A percentile compares a stretch with the other conserved stretches of the same genome.
Evolutionary conservation across 2,797 vertebrate genomes (phyloP).

Genomic region (Erpetoichthys calabaricus): DNA sequence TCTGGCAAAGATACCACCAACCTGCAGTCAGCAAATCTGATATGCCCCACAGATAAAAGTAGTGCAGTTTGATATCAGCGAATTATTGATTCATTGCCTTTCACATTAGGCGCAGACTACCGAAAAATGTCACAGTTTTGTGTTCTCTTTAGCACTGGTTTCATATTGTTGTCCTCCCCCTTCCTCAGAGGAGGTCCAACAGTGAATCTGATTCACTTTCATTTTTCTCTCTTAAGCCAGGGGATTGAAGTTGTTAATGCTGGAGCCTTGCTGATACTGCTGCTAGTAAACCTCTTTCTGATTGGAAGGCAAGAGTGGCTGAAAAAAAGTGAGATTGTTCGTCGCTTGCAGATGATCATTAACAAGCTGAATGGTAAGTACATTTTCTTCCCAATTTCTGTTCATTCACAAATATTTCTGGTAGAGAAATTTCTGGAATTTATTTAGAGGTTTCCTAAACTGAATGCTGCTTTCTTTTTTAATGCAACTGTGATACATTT

Average conservation of each 20-base stretch:
- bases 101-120: not conserved
- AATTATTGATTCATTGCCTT: not conserved
- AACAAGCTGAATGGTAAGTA: conserved; percentile 70
- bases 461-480: too few relatives aligned
- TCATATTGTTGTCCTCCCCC: too few relatives aligned
- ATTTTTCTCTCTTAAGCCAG: conserved; percentile 40
- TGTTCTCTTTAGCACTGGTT: not conserved
- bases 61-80: not conserved
- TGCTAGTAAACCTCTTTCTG: conserved; percentile 75
- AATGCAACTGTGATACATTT: too few relatives aligned
- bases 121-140: not conserved
- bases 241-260: conserved; percentile 84
- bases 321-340: conserved; percentile 75
- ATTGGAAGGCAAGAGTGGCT: conserved; percentile 73
- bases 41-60: not conserved
- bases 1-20: too few relatives aligned
- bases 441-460: too few relatives aligned
- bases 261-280: conserved; percentile 68
- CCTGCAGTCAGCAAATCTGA: too few relatives aligned
- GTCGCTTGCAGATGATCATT: conserved; percentile 70
- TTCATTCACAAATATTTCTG: too few relatives aligned
- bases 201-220: not conserved
- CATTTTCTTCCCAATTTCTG: too few relatives aligned
- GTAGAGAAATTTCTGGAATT: too few relatives aligned
- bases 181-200: too few relatives aligned